phyloP scores from a whole-genome alignment of 1,140 invertebrate species.

The Leptestheria dahalacensis region DNA sequence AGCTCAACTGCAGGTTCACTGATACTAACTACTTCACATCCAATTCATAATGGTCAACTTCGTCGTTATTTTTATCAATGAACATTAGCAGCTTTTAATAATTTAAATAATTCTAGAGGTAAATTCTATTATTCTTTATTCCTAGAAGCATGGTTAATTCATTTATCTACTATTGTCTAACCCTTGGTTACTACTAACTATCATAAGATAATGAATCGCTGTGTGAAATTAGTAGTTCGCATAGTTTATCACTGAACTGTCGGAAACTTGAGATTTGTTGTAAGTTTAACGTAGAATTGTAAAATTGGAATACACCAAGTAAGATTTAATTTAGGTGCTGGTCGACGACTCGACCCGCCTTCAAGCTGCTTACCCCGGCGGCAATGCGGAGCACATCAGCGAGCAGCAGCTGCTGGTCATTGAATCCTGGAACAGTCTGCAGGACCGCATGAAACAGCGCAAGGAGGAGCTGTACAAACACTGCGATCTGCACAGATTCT shows the following conservation, averaged over 20 bases:
- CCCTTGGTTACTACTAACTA: no score
- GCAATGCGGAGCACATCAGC: slow-evolving; percentile 75
- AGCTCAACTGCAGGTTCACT: slow-evolving; percentile 73
- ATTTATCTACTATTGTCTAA: no score
- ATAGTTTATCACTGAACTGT: no score
- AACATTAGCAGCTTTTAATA: not conserved
- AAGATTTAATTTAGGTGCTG: slow-evolving; percentile 41
- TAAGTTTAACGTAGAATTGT: not conserved
- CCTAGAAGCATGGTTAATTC: no score
- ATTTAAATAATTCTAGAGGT: no score
- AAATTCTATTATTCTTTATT: no score
- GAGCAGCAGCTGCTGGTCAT: slow-evolving; percentile 61
- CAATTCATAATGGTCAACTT: not conserved
- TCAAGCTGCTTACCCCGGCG: slow-evolving; percentile 76
- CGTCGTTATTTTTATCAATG: not conserved
- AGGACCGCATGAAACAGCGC: slow-evolving; percentile 59
- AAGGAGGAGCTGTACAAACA: slow-evolving; percentile 71
- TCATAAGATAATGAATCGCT: no score
- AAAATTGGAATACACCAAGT: not conserved
- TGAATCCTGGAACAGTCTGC: slow-evolving; percentile 72
- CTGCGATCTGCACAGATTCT: slow-evolving; percentile 76
- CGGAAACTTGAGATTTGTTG: no score
- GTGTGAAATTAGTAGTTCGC: no score
- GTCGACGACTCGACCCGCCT: slow-evolving; percentile 81
- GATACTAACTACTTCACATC: slow-evolving; percentile 4